Conservation (phyloP, 1,140 invertebrate species). For the Linepithema humile region DNA sequence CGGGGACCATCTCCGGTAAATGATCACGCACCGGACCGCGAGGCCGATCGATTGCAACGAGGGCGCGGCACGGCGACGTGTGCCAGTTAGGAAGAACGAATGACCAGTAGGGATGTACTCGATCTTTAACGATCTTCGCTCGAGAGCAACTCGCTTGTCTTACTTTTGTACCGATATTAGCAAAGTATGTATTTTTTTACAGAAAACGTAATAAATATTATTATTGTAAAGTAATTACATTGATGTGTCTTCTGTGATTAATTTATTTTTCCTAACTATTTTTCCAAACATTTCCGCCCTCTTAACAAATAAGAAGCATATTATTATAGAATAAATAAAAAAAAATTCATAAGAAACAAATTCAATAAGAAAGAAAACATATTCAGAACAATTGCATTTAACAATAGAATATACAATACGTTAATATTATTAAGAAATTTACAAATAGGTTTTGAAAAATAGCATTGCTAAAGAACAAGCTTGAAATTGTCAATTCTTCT, state of each 20-base stretch:
- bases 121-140: constrained; percentile 60
- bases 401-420: too few relatives aligned
- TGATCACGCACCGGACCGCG: constrained; percentile 36
- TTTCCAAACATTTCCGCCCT: background rate
- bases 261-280: background rate
- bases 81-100: constrained; percentile 47
- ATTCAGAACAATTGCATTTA: background rate
- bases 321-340: background rate
- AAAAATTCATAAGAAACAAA: background rate
- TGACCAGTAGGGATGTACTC: constrained; percentile 22
- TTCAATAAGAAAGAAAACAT: background rate
- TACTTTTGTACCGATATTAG: constrained; percentile 74
- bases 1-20: constrained; percentile 37
- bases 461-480: background rate
- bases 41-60: constrained; percentile 47
- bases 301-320: background rate
- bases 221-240: constrained; percentile 47
- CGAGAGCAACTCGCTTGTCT: constrained; percentile 64
- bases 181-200: constrained; percentile 78
- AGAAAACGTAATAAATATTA: constrained; percentile 73
- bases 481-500: background rate
- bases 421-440: background rate
- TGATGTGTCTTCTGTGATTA: background rate
- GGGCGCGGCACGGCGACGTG: constrained; percentile 46
- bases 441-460: background rate